Evolutionary conservation across 2,888 invertebrate genomes (phyloP).

Genomic region (Diloba caeruleocephala): DNA sequence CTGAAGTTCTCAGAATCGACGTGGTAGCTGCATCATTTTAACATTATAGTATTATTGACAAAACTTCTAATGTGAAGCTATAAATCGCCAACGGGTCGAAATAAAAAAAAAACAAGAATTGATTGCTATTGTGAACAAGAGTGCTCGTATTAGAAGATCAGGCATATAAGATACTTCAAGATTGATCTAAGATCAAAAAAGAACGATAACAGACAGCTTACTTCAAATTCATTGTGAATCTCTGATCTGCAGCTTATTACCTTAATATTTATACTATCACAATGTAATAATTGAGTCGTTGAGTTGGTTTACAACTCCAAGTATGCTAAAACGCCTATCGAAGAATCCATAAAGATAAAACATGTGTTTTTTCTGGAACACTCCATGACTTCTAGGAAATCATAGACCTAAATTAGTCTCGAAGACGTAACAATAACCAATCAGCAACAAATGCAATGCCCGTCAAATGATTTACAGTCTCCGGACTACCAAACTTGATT

Average conservation of each 20-base stretch:
- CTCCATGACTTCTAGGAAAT: too few relatives aligned
- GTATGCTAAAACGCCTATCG: too few relatives aligned
- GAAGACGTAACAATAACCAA: constrained; percentile 27
- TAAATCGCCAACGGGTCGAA: background rate
- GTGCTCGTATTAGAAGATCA: too few relatives aligned
- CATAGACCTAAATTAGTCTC: constrained; percentile 24
- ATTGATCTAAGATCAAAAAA: too few relatives aligned
- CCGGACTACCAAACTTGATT: constrained; percentile 62
- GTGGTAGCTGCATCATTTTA: constrained; percentile 8
- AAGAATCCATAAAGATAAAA: background rate
- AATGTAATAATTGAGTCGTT: too few relatives aligned
- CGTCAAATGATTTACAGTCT: constrained; percentile 44
- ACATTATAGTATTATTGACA: constrained; percentile 13
- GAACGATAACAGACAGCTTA: too few relatives aligned
- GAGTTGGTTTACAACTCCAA: background rate
- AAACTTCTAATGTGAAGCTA: constrained; percentile 3
- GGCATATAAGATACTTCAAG: too few relatives aligned
- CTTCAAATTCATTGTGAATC: too few relatives aligned
- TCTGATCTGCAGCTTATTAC: too few relatives aligned
- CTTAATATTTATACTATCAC: too few relatives aligned
- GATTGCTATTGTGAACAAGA: background rate
- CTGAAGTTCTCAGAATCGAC: constrained; percentile 30
- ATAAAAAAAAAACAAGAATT: background rate
- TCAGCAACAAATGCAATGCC: constrained; percentile 46
- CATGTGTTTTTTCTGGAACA: constrained; percentile 24